Base-by-base conservation (phyloP, 2,888 invertebrate species). In the Drosophila mettleri region DNA sequence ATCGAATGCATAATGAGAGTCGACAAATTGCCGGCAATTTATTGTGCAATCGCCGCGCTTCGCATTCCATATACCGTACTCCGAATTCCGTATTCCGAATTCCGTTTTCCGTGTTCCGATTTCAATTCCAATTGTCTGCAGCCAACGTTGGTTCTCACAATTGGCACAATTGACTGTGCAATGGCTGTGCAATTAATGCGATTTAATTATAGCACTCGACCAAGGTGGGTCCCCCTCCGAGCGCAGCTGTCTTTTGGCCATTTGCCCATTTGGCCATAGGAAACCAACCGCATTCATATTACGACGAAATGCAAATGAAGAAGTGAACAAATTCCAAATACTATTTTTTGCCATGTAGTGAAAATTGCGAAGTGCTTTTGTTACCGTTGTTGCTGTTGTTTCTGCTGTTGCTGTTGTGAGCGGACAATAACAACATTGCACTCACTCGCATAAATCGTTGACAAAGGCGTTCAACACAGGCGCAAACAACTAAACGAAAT, bases 301-400 rank as follows among this genome's bases (percentile, higher is more conserved):
- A 41, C 61, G 49, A 68, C 68, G 58, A 69, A 79, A 80, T 79
- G 85, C 86, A 87, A 87, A 82, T 82, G 83, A 64, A 67, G 73
- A 76, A 64, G 41, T 24, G 55, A 66, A 67, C 58, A 64, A 62
- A 80, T 65, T 62, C n/a, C 33, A 27, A 49, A 60, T 45, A 24
- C 27, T 9, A 39, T 60, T 63, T 46, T 57, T 27, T 16, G 29
- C 24, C 10, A 46, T 14, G 9, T 5, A 55, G 31, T 34, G 33
- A 34, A 69, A 75, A 79, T 71, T 43, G 34, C n/a, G 53, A n/a
- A 12, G 46, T 24, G 31, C 63, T 49, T 18, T 49, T 52, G 34
- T 57, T 39, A 38, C 9, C 38, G 36, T 51, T 48, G 41, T 22
- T 45, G 48, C 51, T 43, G 34, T 4, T 29, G 16, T 4, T 38